Evolutionary conservation across 2,113 vertebrate species (phyloP).

Genomic region (Pygoscelis antarcticus): DNA sequence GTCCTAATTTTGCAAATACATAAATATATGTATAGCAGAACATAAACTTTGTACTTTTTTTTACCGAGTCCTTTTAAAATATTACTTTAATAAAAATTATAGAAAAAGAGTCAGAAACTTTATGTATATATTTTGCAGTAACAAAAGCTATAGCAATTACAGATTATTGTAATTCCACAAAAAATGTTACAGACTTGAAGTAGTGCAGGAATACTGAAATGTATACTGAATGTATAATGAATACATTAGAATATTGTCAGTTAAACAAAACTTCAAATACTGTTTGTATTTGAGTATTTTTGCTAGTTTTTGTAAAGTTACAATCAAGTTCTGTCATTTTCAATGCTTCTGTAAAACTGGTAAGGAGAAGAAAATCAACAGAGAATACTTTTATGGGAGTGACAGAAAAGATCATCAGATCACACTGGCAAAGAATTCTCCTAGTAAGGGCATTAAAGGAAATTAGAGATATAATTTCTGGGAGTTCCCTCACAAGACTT

Average conservation of each 20-base stretch:
- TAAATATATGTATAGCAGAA: background rate
- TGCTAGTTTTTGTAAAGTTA: background rate
- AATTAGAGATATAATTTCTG: background rate
- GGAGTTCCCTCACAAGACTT: background rate
- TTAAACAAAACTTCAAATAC: background rate
- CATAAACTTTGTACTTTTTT: background rate
- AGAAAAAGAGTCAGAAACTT: background rate
- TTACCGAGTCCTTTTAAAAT: background rate
- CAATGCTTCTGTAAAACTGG: background rate
- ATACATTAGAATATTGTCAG: background rate
- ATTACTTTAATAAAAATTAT: background rate
- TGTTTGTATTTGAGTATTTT: background rate
- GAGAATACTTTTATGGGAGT: background rate
- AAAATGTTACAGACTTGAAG: background rate
- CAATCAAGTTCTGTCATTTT: background rate
- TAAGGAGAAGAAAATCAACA: background rate
- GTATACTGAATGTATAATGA: too few relatives aligned
- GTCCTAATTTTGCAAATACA: background rate
- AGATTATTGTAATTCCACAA: background rate
- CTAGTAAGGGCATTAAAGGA: background rate
- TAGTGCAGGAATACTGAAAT: background rate
- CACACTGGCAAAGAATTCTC: background rate
- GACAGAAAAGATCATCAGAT: background rate
- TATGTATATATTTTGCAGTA: background rate
- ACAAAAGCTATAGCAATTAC: background rate